These are phyloP conservation scores for Drosophila biarmipes DNA, from an alignment of 1,140 invertebrate species.

Conservation along the genomic window DNA sequence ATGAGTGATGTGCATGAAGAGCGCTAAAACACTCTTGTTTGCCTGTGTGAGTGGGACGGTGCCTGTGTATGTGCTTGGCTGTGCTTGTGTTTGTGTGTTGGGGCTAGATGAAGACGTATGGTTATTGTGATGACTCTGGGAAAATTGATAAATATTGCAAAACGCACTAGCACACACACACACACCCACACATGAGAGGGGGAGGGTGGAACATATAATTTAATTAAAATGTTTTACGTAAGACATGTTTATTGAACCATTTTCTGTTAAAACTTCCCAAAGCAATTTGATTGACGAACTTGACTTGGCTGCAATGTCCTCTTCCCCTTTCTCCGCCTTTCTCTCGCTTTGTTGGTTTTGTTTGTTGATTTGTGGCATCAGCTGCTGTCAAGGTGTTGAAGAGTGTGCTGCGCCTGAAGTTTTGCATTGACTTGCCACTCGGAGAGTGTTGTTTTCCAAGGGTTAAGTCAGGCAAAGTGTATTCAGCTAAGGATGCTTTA, in stretches of 20 bases:
- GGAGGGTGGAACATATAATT: constrained; percentile 70
- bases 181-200: neutral
- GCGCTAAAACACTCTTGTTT: constrained; percentile 79
- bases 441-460: constrained; percentile 21
- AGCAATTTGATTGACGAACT: constrained; percentile 76
- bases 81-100: constrained; percentile 34
- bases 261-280: constrained; percentile 65
- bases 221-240: constrained; percentile 83
- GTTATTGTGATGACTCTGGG: constrained; percentile 79
- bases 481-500: constrained; percentile 49
- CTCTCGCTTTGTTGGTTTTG: constrained; percentile 44
- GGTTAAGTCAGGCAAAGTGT: constrained; percentile 49
- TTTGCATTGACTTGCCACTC: constrained; percentile 34
- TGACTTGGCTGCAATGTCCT: constrained; percentile 18
- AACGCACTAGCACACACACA: constrained; percentile 23
- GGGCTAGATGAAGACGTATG: constrained; percentile 76
- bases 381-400: constrained; percentile 76
- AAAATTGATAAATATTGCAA: constrained; percentile 80
- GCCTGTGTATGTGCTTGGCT: constrained; percentile 3
- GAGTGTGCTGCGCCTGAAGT: constrained; percentile 26
- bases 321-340: neutral
- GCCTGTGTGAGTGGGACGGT: constrained; percentile 28
- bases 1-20: constrained; percentile 79
- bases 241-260: constrained; percentile 82
- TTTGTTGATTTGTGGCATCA: constrained; percentile 72